Evolutionary conservation across 1,140 invertebrate species (phyloP), one percentile per base, ranked within the genome.

Genomic region (Gonioctena quinquepunctata): DNA sequence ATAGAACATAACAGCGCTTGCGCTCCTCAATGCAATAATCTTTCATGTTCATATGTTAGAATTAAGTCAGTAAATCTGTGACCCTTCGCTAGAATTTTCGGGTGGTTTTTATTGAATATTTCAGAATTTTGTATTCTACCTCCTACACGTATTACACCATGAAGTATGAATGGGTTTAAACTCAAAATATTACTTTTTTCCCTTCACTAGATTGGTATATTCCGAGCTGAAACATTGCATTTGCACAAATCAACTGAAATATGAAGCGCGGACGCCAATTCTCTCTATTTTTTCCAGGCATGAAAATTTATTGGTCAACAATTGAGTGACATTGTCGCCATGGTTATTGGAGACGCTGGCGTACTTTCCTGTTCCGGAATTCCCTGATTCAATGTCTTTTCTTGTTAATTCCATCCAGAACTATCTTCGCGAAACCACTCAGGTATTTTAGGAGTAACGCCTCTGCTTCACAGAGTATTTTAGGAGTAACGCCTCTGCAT

Each of bases 401-500:
- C n/a, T 11, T n/a, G 28, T 54, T 52, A 52, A 28, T 52, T 42
- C 66, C 66, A 68, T 22, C 61, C 8, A 11, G n/a, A 26, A 13
- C 72, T 57, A 63, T 19, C 27, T 11, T 27, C 25, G 5, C 18
- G 18, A 11, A 76, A 23, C 68, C 60, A 76, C 19, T 63, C 21
- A 18, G 74, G 74, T n/a, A n/a, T n/a, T n/a, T n/a, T n/a, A n/a
- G n/a, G n/a, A n/a, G n/a, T n/a, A n/a, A n/a, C n/a, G 13, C 74
- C 74, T 4, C 52, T 11, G 72, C 72, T 72, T 74, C 76, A 77
- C n/a, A n/a, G n/a, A n/a, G n/a, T 63, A 76, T 57, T 28, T 50
- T 23, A 18, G 56, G 66, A 8, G 42, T 52, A 42, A 71, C 16
- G n/a, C 83, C 82, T 21, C 82, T 50, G 22, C 79, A 77, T 7